A percentile compares a stretch with the other conserved stretches of the same genome.
phyloP scores from a whole-genome alignment of 2,113 vertebrate genomes.

The Corythornis madagascariensis region DNA sequence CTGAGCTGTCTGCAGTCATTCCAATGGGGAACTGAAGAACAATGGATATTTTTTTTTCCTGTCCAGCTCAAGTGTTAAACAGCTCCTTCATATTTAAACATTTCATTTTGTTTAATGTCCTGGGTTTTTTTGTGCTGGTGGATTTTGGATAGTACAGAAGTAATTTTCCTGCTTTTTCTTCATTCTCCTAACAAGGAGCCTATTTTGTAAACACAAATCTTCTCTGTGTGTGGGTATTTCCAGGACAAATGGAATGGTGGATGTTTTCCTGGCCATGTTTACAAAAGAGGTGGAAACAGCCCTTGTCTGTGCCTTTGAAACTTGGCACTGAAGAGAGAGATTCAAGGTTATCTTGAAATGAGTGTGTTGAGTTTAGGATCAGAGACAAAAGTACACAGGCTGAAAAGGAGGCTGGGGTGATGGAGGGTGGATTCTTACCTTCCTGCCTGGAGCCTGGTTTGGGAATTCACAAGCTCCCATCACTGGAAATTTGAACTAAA shows the following conservation, averaged over 20 bases:
- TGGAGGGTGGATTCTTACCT: neutral
- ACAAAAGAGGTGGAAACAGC: neutral
- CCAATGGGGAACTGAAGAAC: neutral
- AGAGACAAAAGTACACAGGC: neutral
- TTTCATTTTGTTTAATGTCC: neutral
- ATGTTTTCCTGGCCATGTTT: neutral
- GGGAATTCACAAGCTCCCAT: neutral
- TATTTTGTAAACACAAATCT: neutral
- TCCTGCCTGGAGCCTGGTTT: neutral
- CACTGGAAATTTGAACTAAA: neutral
- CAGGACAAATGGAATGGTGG: neutral
- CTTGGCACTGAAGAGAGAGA: neutral
- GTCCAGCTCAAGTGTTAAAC: neutral
- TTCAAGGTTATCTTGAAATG: neutral
- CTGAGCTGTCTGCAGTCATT: neutral
- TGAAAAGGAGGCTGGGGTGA: neutral
- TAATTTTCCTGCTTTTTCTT: neutral
- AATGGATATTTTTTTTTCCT: neutral
- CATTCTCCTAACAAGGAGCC: neutral
- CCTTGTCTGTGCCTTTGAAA: neutral
- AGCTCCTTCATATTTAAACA: neutral
- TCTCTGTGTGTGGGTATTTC: neutral
- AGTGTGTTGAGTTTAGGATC: neutral
- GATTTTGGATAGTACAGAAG: neutral
- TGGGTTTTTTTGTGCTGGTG: neutral